Conservation (phyloP, 2,888 invertebrate species). For the Brachypalpus laphriformis region DNA sequence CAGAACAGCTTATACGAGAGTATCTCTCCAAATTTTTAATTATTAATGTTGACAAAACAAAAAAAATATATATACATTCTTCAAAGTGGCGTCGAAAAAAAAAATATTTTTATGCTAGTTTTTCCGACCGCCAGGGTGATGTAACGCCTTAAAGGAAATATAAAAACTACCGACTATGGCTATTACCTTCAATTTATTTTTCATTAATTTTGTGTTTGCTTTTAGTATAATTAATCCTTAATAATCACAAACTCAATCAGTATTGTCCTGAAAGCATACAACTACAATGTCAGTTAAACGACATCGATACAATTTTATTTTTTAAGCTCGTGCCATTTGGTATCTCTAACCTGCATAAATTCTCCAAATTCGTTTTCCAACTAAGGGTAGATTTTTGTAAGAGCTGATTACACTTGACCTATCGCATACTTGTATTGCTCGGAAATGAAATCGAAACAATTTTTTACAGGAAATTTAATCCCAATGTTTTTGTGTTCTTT, state of each 20-base stretch:
- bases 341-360: neutral
- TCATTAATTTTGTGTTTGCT: no score
- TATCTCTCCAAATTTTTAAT: no score
- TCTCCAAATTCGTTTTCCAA: constrained; percentile 1
- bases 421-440: neutral
- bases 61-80: no score
- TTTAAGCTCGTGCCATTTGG: neutral
- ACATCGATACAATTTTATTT: neutral
- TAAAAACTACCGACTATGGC: no score
- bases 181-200: no score
- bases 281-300: neutral
- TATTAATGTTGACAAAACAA: no score
- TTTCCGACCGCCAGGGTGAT: no score
- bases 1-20: no score
- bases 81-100: no score
- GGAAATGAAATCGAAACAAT: constrained; percentile 5
- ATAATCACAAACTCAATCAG: neutral
- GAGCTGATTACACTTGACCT: constrained; percentile 10
- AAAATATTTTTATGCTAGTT: no score
- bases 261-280: neutral
- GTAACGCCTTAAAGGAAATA: no score
- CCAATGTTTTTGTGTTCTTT: neutral
- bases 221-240: no score
- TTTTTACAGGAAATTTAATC: neutral
- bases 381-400: neutral